These are phyloP conservation scores for Timandra comae DNA, from an alignment of 2,888 invertebrate genomes.

Conservation along the genomic window DNA sequence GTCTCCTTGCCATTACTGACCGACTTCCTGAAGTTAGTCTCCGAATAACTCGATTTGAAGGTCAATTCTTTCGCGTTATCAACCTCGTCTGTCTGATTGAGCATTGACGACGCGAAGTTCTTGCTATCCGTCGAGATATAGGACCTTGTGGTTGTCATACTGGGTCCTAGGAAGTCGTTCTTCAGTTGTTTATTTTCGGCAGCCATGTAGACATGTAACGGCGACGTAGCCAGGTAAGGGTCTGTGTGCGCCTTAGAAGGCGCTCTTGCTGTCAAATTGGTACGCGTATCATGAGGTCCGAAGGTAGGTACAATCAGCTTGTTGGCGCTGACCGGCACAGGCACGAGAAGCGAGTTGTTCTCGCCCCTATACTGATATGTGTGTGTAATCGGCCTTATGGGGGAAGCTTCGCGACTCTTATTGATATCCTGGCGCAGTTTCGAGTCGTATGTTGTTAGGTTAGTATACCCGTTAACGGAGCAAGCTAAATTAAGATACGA, in stretches of 20 bases:
- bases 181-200: conserved; percentile 68
- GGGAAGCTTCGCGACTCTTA: conserved; percentile 83
- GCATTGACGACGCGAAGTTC: conserved; percentile 61
- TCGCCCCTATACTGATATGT: conserved; percentile 65
- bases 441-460: conserved; percentile 90
- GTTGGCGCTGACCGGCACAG: conserved; percentile 67
- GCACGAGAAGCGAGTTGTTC: conserved; percentile 62
- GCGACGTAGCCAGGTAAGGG: conserved; percentile 58
- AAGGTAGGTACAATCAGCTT: conserved; percentile 76
- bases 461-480: conserved; percentile 93
- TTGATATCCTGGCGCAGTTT: conserved; percentile 84
- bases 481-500: conserved; percentile 93
- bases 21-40: conserved; percentile 64
- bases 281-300: conserved; percentile 65
- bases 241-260: conserved; percentile 73
- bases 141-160: conserved; percentile 63
- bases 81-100: conserved; percentile 63
- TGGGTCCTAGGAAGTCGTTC: conserved; percentile 68
- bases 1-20: conserved; percentile 58
- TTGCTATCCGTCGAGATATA: conserved; percentile 63
- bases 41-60: conserved; percentile 70
- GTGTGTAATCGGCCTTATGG: conserved; percentile 78
- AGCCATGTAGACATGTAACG: conserved; percentile 66
- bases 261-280: conserved; percentile 69
- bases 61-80: conserved; percentile 60